Percentiles rank a stretch among this genome's conserved stretches.
These are phyloP conservation scores for Origma solitaria DNA, from an alignment of 2,113 vertebrate genomes.

Conservation along the genomic window DNA sequence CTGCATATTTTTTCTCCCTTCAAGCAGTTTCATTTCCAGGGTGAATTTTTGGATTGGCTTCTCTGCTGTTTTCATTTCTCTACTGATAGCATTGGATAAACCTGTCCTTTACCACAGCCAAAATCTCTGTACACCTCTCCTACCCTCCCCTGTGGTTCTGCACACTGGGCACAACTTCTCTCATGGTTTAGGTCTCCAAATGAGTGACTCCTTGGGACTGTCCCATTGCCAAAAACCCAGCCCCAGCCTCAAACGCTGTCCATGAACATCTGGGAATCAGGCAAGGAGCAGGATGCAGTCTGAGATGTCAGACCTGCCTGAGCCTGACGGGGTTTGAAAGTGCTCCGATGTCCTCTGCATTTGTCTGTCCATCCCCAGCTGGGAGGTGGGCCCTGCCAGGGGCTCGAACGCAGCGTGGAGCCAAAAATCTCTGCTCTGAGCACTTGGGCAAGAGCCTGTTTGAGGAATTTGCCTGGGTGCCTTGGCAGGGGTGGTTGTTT, in stretches of 20 bases:
- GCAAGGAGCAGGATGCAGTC: neutral
- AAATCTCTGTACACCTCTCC: neutral
- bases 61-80: neutral
- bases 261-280: neutral
- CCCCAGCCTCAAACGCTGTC: neutral
- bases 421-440: slow-evolving; percentile 38
- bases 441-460: slow-evolving; percentile 28
- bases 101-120: neutral
- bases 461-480: slow-evolving; percentile 48
- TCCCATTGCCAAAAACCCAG: neutral
- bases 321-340: neutral
- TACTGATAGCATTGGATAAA: neutral
- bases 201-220: neutral
- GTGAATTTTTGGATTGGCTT: neutral
- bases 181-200: neutral
- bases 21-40: neutral
- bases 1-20: neutral
- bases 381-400: neutral
- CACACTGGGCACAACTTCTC: neutral
- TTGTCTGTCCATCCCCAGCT: rapidly evolving
- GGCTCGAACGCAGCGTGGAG: neutral
- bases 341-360: neutral
- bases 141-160: neutral
- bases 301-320: too few species aligned
- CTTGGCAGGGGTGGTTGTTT: slow-evolving; percentile 40